These are phyloP conservation scores for Lamellibrachia columna DNA, from an alignment of 2,888 invertebrate species.

Conservation along the genomic window DNA sequence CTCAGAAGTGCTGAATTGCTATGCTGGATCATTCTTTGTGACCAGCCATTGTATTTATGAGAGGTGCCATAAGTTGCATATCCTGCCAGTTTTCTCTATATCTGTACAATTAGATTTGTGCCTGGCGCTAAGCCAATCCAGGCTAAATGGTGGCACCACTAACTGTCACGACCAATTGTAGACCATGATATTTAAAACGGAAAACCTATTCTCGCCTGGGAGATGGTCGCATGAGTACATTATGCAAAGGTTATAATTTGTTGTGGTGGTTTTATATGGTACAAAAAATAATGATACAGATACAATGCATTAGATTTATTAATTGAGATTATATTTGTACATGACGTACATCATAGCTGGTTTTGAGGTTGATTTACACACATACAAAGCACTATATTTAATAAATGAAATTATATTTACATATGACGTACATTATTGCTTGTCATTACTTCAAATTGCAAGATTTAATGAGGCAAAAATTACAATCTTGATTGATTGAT, in stretches of 20 bases:
- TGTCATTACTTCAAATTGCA: neutral
- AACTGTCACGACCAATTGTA: neutral
- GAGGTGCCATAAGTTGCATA: neutral
- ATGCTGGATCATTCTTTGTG: neutral
- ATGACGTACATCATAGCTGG: neutral
- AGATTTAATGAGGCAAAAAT: neutral
- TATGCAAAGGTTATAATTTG: neutral
- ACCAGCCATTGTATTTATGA: neutral
- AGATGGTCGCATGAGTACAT: neutral
- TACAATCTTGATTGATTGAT: neutral
- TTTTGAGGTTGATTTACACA: neutral
- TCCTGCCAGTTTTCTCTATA: neutral
- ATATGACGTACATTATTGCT: neutral
- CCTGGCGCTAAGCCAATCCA: neutral
- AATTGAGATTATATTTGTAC: neutral
- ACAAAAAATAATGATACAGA: neutral
- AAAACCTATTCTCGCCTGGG: neutral
- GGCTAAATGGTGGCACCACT: neutral
- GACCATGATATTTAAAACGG: neutral
- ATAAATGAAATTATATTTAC: neutral
- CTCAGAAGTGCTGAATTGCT: neutral
- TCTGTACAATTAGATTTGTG: neutral
- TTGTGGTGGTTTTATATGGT: neutral
- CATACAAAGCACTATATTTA: neutral
- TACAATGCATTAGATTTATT: neutral